These are phyloP conservation scores for Mastacembelus armatus DNA, from an alignment of 2,797 vertebrate genomes.

Conservation along the genomic window DNA sequence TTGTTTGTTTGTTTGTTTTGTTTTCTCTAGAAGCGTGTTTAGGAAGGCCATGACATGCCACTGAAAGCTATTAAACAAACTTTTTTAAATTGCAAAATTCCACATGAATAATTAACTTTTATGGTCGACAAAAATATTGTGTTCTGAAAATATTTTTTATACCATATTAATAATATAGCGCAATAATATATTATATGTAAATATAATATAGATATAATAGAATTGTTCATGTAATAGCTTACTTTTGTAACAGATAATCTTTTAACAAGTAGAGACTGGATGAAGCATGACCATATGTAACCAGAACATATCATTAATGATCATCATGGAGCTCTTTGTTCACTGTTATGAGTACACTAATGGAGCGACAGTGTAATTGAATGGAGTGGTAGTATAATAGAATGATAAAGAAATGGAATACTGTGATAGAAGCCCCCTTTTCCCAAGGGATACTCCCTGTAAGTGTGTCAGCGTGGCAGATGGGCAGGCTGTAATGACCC, in stretches of 20 bases:
- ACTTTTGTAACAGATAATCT: slow-evolving; percentile 24
- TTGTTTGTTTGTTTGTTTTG: too few species aligned
- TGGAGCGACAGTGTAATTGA: slow-evolving; percentile 81
- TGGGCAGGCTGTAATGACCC: slow-evolving; percentile 73
- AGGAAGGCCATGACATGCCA: not conserved
- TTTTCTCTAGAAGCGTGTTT: not conserved
- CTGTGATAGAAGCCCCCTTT: slow-evolving; percentile 58
- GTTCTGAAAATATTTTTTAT: not conserved
- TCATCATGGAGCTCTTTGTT: slow-evolving; percentile 77
- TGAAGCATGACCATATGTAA: slow-evolving; percentile 55
- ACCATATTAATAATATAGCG: slow-evolving; percentile 6
- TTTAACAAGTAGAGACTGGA: slow-evolving; percentile 33
- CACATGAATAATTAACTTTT: not conserved
- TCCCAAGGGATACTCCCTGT: slow-evolving; percentile 73
- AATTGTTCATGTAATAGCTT: too few species aligned
- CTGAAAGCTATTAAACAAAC: not conserved
- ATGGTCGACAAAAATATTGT: too few species aligned
- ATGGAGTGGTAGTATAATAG: slow-evolving; percentile 80
- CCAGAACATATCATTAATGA: slow-evolving; percentile 76
- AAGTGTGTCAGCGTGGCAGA: slow-evolving; percentile 86
- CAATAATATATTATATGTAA: slow-evolving; percentile 6
- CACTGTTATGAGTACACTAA: slow-evolving; percentile 78
- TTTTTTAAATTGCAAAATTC: not conserved
- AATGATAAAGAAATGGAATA: slow-evolving; percentile 81
- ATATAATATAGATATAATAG: not conserved